phyloP scores from a whole-genome alignment of 2,113 vertebrate species.

The Zingel zingel region DNA sequence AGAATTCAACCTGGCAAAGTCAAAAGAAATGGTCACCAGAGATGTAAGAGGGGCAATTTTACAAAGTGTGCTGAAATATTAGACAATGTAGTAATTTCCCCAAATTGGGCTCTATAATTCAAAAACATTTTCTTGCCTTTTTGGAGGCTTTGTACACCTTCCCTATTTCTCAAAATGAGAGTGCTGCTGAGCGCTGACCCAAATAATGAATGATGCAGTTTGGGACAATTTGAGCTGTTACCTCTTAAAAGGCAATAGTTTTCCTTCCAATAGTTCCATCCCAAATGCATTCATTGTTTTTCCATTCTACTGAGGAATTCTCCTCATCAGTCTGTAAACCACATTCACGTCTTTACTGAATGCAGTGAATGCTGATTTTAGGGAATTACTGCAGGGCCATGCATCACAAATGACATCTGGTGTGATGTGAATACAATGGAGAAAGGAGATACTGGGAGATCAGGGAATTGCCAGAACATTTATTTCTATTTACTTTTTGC shows the following conservation, averaged over 20 bases:
- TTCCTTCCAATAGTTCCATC: background rate
- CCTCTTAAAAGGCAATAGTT: slow-evolving; percentile 41
- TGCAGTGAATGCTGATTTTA: background rate
- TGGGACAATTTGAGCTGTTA: slow-evolving; percentile 41
- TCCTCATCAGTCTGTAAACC: slow-evolving; percentile 20
- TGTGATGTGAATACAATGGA: slow-evolving; percentile 28
- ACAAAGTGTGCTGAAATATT: slow-evolving; percentile 12
- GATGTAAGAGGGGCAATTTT: slow-evolving; percentile 9
- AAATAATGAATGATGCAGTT: slow-evolving; percentile 20
- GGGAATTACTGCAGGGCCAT: slow-evolving; percentile 15
- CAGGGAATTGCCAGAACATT: background rate
- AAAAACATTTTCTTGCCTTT: slow-evolving; percentile 8
- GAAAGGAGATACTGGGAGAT: background rate
- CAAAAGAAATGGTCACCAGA: background rate
- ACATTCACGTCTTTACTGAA: slow-evolving; percentile 8
- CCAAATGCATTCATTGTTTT: slow-evolving; percentile 9
- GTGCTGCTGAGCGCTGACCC: background rate
- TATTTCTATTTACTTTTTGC: background rate
- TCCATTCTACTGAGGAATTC: slow-evolving; percentile 28
- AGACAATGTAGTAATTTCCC: slow-evolving; percentile 27
- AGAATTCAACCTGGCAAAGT: no score
- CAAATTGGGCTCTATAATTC: background rate
- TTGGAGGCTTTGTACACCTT: background rate
- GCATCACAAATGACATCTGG: background rate
- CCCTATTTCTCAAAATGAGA: slow-evolving; percentile 29